Conservation (phyloP, 2,888 invertebrate species). For the Patella depressa region DNA sequence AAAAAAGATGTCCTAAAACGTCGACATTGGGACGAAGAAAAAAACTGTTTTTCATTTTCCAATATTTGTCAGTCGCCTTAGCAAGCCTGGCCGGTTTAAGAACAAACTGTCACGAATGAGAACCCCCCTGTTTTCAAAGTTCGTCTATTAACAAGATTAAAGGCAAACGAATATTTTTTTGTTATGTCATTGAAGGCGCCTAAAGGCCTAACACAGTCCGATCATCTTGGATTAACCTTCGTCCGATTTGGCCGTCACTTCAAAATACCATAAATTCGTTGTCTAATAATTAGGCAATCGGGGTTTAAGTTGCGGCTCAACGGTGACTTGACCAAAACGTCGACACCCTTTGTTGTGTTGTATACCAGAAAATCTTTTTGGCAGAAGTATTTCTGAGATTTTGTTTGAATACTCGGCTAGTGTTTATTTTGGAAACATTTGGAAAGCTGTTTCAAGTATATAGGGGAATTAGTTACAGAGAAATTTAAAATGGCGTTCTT, state of each 20-base stretch:
- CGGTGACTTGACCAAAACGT: background rate
- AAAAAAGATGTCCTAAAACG: too few relatives aligned
- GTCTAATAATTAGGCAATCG: constrained; percentile 7
- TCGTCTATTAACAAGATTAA: too few relatives aligned
- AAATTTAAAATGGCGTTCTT: too few relatives aligned
- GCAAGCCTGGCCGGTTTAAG: too few relatives aligned
- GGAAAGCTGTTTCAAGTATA: background rate
- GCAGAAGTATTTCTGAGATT: background rate
- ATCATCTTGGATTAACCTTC: background rate
- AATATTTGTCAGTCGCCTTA: too few relatives aligned
- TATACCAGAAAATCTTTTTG: constrained; percentile 9
- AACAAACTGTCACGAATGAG: too few relatives aligned
- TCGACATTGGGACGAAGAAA: too few relatives aligned
- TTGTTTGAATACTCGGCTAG: background rate
- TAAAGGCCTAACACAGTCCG: too few relatives aligned
- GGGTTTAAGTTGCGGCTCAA: background rate
- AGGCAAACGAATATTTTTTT: too few relatives aligned
- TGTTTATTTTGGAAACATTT: background rate
- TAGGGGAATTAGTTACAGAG: background rate
- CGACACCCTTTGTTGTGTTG: background rate
- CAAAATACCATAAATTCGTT: background rate
- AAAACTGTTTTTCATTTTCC: too few relatives aligned
- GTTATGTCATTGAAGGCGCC: too few relatives aligned
- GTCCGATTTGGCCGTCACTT: background rate
- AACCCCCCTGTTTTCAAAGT: too few relatives aligned